Evolutionary conservation across 2,797 vertebrate species (phyloP).

Genomic region (Echeneis naucrates): DNA sequence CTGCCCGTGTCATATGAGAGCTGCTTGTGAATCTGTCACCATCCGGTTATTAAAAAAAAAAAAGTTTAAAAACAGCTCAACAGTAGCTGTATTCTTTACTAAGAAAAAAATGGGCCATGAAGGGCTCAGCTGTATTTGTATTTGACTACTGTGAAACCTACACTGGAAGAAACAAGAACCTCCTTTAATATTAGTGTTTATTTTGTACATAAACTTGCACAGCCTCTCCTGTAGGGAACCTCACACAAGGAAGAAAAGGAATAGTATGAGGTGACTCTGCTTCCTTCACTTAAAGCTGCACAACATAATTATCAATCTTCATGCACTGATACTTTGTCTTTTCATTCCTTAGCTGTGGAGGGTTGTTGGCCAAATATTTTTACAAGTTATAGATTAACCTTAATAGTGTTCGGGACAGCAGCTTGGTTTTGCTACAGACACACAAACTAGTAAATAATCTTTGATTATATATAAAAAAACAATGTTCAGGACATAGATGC

Average conservation of each 20-base stretch:
- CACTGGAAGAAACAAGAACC: slow-evolving; percentile 48
- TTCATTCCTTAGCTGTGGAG: slow-evolving; percentile 29
- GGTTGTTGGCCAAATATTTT: slow-evolving; percentile 11
- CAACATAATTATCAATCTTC: not conserved
- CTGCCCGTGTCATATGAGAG: slow-evolving; percentile 1
- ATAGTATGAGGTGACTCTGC: not conserved
- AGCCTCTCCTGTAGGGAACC: slow-evolving; percentile 22
- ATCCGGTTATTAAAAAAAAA: not conserved
- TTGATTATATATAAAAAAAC: no score
- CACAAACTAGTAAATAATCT: not conserved
- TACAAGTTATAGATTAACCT: slow-evolving; percentile 15
- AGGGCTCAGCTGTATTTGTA: slow-evolving; percentile 22
- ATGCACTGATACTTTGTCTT: not conserved
- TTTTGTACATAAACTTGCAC: slow-evolving; percentile 26
- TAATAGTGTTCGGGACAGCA: not conserved
- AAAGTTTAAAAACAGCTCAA: not conserved
- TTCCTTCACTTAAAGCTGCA: slow-evolving; percentile 8
- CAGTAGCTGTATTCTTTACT: not conserved
- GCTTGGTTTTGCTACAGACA: not conserved
- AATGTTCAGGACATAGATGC: not conserved
- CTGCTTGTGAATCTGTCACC: slow-evolving; percentile 11
- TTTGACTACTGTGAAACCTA: slow-evolving; percentile 61
- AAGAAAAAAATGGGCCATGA: slow-evolving; percentile 3
- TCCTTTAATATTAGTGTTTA: slow-evolving; percentile 8
- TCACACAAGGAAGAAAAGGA: not conserved